Conservation (phyloP, 2,797 vertebrate species). For the Cottoperca gobio region DNA sequence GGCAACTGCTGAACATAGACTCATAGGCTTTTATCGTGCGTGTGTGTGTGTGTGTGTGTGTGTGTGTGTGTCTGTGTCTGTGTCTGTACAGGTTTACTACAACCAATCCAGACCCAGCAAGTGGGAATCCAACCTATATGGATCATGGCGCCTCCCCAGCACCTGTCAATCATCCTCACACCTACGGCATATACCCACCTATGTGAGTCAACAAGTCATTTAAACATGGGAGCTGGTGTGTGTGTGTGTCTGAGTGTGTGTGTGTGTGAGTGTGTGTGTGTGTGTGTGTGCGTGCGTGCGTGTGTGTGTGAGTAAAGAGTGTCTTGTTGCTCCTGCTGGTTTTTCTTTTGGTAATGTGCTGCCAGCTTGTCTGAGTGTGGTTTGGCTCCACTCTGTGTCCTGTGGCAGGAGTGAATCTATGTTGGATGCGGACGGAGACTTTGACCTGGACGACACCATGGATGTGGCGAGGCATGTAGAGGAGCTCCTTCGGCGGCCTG, state of each 20-base stretch:
- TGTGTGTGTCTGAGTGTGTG: neutral
- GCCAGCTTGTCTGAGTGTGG: conserved; percentile 21
- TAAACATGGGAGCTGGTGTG: neutral
- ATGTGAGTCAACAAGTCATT: conserved; percentile 86
- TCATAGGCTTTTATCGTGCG: conserved; percentile 40
- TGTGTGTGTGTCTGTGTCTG: conserved; percentile 17
- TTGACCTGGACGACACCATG: conserved; percentile 97
- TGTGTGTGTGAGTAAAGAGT: neutral
- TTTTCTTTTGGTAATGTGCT: conserved; percentile 14
- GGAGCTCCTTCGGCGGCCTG: conserved; percentile 94
- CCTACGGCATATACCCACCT: conserved; percentile 90
- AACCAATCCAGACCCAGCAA: conserved; percentile 86
- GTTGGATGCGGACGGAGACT: conserved; percentile 93
- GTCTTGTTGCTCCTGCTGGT: conserved; percentile 5
- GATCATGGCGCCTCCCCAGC: conserved; percentile 93
- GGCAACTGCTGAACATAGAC: conserved; percentile 64
- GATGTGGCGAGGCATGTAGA: conserved; percentile 96
- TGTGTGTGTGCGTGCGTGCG: neutral
- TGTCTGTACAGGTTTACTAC: conserved; percentile 87
- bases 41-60: conserved; percentile 20
- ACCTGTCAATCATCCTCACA: conserved; percentile 88
- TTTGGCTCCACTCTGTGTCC: conserved; percentile 38
- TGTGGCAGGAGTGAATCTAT: conserved; percentile 89
- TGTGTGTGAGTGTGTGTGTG: neutral
- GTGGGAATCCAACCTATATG: conserved; percentile 92